These are phyloP conservation scores for Cherax quadricarinatus DNA, from an alignment of 1,140 invertebrate species.

Conservation along the genomic window DNA sequence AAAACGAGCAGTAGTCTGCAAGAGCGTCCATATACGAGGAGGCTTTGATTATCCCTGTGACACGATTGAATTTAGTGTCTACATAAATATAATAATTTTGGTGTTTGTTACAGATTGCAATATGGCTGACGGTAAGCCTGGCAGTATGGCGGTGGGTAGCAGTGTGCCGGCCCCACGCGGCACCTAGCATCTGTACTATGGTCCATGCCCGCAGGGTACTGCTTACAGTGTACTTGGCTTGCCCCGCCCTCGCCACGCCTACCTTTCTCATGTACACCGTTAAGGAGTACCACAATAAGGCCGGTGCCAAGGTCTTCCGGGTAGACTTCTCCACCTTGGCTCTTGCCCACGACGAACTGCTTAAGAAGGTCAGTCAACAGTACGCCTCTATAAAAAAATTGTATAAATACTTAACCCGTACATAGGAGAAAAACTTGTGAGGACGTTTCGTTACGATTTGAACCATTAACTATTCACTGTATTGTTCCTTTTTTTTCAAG, in stretches of 20 bases:
- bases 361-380: slow-evolving; percentile 74
- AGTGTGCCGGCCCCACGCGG: slow-evolving; percentile 82
- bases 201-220: slow-evolving; percentile 85
- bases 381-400: no score
- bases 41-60: no score
- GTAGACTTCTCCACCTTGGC: slow-evolving; percentile 76
- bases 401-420: no score
- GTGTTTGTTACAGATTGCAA: slow-evolving; percentile 80
- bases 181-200: slow-evolving; percentile 82
- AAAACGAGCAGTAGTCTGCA: no score
- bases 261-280: slow-evolving; percentile 85
- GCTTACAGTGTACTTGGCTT: slow-evolving; percentile 84
- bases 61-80: no score
- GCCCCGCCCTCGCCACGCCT: slow-evolving; percentile 88
- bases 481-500: no score
- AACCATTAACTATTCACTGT: no score
- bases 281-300: slow-evolving; percentile 50
- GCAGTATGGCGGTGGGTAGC: slow-evolving; percentile 87
- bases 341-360: slow-evolving; percentile 74
- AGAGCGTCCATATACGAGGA: no score
- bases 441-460: no score
- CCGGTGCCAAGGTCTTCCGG: slow-evolving; percentile 45
- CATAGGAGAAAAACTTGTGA: no score
- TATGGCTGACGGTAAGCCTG: slow-evolving; percentile 88
- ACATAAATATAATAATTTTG: no score